Conservation (phyloP, 2,888 invertebrate species). For the Amaurobius ferox region DNA sequence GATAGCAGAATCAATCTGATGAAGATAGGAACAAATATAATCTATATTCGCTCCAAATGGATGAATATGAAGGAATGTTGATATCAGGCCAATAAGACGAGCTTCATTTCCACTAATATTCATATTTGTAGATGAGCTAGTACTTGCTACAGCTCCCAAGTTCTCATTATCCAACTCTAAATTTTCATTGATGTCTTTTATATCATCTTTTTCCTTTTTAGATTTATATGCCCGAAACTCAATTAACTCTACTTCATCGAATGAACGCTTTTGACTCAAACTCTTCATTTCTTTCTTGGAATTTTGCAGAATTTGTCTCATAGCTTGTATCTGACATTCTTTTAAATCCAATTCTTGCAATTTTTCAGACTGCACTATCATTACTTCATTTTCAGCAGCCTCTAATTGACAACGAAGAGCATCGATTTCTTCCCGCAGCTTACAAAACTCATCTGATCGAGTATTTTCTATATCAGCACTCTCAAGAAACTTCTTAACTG, state of each 20-base stretch:
- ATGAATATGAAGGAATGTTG: constrained; percentile 93
- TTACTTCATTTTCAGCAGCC: constrained; percentile 95
- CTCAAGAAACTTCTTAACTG: too few relatives aligned
- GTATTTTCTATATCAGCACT: too few relatives aligned
- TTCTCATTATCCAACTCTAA: neutral
- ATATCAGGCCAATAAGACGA: constrained; percentile 82
- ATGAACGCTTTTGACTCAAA: too few relatives aligned
- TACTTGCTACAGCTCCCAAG: neutral
- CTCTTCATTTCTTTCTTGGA: too few relatives aligned
- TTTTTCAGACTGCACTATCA: constrained; percentile 88
- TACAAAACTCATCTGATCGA: constrained; percentile 8
- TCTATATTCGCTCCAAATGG: constrained; percentile 94
- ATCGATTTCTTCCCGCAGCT: constrained; percentile 87
- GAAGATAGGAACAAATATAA: constrained; percentile 93
- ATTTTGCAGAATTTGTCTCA: constrained; percentile 82
- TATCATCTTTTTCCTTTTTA: neutral
- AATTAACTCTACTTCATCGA: constrained; percentile 37
- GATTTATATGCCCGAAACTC: neutral
- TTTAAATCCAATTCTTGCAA: constrained; percentile 88
- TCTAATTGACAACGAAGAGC: constrained; percentile 92
- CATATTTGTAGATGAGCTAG: neutral
- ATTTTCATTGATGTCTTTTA: neutral
- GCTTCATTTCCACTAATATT: constrained; percentile 76
- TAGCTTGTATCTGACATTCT: constrained; percentile 88
- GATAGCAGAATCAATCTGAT: constrained; percentile 85